Percentiles rank a stretch among this genome's conserved stretches.
phyloP scores from a whole-genome alignment of 2,888 invertebrate genomes.

The Meta bourneti region DNA sequence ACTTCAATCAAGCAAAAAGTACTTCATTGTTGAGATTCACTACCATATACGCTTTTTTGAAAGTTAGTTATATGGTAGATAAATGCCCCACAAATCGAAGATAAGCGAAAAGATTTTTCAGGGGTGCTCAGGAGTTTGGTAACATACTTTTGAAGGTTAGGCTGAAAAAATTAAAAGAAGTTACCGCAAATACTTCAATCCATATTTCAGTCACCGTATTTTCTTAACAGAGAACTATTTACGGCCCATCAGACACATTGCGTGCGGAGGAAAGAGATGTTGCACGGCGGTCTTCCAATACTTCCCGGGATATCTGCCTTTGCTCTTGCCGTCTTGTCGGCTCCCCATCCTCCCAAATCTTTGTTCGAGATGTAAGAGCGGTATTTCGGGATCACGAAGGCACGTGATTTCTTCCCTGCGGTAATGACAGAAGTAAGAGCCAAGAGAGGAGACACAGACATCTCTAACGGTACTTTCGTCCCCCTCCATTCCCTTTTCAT shows the following conservation, averaged over 20 bases:
- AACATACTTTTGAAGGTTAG: too few species aligned
- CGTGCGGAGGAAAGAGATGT: background rate
- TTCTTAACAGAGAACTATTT: background rate
- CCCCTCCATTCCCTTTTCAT: background rate
- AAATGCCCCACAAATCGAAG: too few species aligned
- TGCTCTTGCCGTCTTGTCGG: background rate
- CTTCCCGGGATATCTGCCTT: slow-evolving; percentile 1
- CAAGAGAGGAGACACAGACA: slow-evolving; percentile 40
- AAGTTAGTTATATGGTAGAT: too few species aligned
- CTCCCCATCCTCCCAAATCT: slow-evolving; percentile 63
- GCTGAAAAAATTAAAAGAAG: too few species aligned
- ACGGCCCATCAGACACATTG: background rate
- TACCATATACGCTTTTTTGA: too few species aligned
- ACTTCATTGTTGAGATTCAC: too few species aligned
- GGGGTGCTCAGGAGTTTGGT: too few species aligned
- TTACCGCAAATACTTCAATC: background rate
- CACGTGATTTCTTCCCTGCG: slow-evolving; percentile 51
- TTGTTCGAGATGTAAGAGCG: slow-evolving; percentile 42
- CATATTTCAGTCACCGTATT: background rate
- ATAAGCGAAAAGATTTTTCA: too few species aligned
- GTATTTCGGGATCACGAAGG: slow-evolving; percentile 60
- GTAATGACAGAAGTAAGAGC: slow-evolving; percentile 69
- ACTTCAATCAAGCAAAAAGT: too few species aligned
- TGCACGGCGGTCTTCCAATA: slow-evolving; percentile 24
- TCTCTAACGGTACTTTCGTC: slow-evolving; percentile 11